Evolutionary conservation across 2,888 invertebrate genomes (phyloP), one percentile per base, ranked within the genome.

Genomic region (Parthenolecanium corni): DNA sequence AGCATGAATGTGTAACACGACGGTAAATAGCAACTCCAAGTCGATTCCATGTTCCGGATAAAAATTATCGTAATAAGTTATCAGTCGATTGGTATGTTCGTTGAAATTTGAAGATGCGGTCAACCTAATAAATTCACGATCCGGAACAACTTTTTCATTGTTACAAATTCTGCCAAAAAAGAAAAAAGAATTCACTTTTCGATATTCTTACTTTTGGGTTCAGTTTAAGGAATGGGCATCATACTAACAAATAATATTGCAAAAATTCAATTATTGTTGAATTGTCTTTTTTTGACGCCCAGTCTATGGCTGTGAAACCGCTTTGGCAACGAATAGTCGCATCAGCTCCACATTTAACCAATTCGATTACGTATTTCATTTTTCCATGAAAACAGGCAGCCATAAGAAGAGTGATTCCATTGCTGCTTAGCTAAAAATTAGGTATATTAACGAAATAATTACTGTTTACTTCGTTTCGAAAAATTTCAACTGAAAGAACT

Each of bases 311-410:
- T 12, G 57, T 47, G 36, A 20, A 31, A 3, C 57, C 57, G 1
- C 14, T 20, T 31, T 31, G 24, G 14, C 25, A 36, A n/a, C 57
- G 31, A 20, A 58, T 47, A 25, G 57, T 76, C 11, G 81, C 77
- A 71, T 79, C 84, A 56, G 80, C 80, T 73, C 86, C 87, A 53
- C 87, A 78, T 69, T 80, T 80, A 66, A 90, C 74, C 62, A 92
- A 77, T 71, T 85, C 83, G 66, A 81, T 80, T 12, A 85, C 80
- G 56, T 82, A 79, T 66, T 83, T 81, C 0, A 80, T 67, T 66
- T 82, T 81, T 0, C 89, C 89, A 66, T 84, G 76, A 36, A 80
- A 79, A 12, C 87, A 83, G 53, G 90, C 88, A 1, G 85, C 82
- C 84, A 90, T 90, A 68, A 91, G 77, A 0, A 89, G 80, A 14